Conservation (phyloP, 2,797 vertebrate genomes). For the Acrossocheilus fasciatus region DNA sequence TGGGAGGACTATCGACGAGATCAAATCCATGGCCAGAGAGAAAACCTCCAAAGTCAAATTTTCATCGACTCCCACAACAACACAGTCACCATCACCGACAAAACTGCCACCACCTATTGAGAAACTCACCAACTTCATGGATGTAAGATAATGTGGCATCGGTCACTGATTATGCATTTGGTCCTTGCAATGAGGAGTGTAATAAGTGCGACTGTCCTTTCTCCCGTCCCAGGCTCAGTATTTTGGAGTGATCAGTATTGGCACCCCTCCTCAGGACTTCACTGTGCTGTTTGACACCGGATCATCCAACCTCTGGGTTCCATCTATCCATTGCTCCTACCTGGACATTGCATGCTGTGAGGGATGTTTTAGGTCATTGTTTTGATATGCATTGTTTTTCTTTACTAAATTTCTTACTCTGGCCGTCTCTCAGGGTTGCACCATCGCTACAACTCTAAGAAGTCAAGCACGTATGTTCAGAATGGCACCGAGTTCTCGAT, state of each 20-base stretch:
- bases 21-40: conserved; percentile 64
- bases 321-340: conserved; percentile 81
- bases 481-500: conserved; percentile 85
- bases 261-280: conserved; percentile 80
- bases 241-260: conserved; percentile 79
- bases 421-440: conserved; percentile 81
- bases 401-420: background rate
- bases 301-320: conserved; percentile 86
- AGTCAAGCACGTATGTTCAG: conserved; percentile 83
- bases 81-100: conserved; percentile 4
- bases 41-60: background rate
- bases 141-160: conserved; percentile 74
- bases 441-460: conserved; percentile 80
- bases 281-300: conserved; percentile 84
- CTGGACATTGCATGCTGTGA: conserved; percentile 82
- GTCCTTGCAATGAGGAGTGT: background rate
- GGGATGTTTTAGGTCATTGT: conserved; percentile 47
- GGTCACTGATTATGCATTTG: background rate
- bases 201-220: background rate
- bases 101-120: conserved; percentile 70
- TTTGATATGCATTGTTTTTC: background rate
- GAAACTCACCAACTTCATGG: conserved; percentile 85
- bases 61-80: background rate
- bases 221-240: conserved; percentile 75
- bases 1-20: conserved; percentile 70